A percentile compares a stretch with the other conserved stretches of the same genome.
phyloP scores from a whole-genome alignment of 2,888 invertebrate genomes.

The Lissocephala sabroskyi region DNA sequence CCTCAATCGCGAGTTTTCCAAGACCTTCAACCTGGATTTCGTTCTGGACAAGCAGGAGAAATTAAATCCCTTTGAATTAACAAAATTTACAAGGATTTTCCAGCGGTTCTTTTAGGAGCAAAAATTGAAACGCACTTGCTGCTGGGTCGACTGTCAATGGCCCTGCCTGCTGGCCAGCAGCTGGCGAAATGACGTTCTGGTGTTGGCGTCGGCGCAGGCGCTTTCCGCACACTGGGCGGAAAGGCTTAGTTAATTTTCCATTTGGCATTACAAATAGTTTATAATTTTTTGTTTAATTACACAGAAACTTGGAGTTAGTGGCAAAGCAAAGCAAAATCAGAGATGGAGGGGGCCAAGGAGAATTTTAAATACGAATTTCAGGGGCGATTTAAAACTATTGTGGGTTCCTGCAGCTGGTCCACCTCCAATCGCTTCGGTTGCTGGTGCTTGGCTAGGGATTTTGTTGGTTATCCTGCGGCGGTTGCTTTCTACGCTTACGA shows the following conservation, averaged over 20 bases:
- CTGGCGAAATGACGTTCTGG: neutral
- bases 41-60: too few relatives aligned
- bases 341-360: slow-evolving; percentile 19
- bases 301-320: slow-evolving; percentile 46
- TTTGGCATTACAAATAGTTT: too few relatives aligned
- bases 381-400: neutral
- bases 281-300: slow-evolving; percentile 38
- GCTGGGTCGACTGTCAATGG: too few relatives aligned
- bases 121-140: too few relatives aligned
- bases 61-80: too few relatives aligned
- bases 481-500: slow-evolving; percentile 64
- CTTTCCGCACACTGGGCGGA: neutral
- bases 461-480: slow-evolving; percentile 22
- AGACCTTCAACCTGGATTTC: too few relatives aligned
- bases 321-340: slow-evolving; percentile 34
- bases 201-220: neutral
- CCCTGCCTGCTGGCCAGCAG: neutral
- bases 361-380: slow-evolving; percentile 4
- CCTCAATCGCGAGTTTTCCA: too few relatives aligned
- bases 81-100: too few relatives aligned
- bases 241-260: too few relatives aligned
- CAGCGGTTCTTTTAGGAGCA: too few relatives aligned
- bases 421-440: neutral
- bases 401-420: too few relatives aligned
- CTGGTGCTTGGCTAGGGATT: neutral